These are phyloP conservation scores for Trematomus loennbergii DNA, from an alignment of 2,113 vertebrate genomes.

Conservation along the genomic window DNA sequence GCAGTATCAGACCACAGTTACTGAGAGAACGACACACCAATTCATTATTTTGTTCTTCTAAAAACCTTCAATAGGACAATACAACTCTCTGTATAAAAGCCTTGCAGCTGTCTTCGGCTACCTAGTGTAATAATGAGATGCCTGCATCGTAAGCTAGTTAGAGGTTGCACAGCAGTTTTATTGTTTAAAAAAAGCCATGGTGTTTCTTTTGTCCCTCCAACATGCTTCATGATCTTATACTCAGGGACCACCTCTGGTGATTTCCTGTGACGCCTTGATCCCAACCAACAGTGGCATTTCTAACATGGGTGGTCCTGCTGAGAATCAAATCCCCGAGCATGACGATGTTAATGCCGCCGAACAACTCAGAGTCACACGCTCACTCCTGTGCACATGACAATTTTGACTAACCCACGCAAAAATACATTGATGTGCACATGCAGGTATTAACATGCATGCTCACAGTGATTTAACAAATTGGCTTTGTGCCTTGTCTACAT, in stretches of 20 bases:
- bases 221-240: constrained; percentile 32
- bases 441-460: background rate
- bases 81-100: background rate
- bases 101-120: background rate
- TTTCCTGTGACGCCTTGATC: constrained; percentile 55
- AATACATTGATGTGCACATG: background rate
- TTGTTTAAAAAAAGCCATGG: constrained; percentile 6
- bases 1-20: background rate
- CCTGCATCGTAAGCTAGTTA: background rate
- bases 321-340: constrained; percentile 30
- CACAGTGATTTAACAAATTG: background rate
- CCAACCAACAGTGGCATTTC: constrained; percentile 37
- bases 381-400: background rate
- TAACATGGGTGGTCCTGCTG: constrained; percentile 69
- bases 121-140: background rate
- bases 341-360: constrained; percentile 44
- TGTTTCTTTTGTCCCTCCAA: constrained; percentile 5
- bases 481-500: background rate
- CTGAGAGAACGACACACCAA: background rate
- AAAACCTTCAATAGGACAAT: background rate
- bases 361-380: constrained; percentile 4
- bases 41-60: background rate
- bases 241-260: constrained; percentile 44
- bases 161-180: background rate
- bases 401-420: background rate